Evolutionary conservation across 2,797 vertebrate genomes (phyloP), one percentile per base, ranked within the genome.

Genomic region (Lutjanus argentimaculatus): DNA sequence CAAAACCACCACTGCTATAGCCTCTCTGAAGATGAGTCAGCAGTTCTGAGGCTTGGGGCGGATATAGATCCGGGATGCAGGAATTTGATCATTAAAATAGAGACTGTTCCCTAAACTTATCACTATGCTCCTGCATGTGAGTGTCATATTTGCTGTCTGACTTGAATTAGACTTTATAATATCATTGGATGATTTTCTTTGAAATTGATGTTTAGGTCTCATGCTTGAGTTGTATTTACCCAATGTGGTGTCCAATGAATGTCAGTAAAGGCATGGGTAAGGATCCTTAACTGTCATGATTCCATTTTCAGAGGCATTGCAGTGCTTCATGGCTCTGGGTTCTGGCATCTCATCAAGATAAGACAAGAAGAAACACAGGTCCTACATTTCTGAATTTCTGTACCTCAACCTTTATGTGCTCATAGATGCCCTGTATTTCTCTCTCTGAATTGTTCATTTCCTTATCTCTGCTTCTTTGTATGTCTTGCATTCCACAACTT

Each of bases 71-170:
- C 61, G 22, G 58, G 30, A 69, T 75, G 68, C 16, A 0, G 82
- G 77, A 84, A 72, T 85, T 68, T 58, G 72, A 80, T 73, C 13
- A 61, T 84, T 85, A 79, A 85, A 75, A 77, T 72, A 58, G 21
- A 48, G 21, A 48, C 55, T 1, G 19, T 69, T 19, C 30, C 67
- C 53, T 42, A 22, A 57, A 59, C 61, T 25, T 75, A 59, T 77
- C 53, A 51, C 49, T 19, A 11, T 72, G 30, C 42, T 52, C n/a
- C 55, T 77, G 56, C 59, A 14, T 79, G 62, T 59, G 59, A 76
- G 49, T 49, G 12, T 80, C 67, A 57, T 66, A 61, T 85, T 67
- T 85, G 57, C 16, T 66, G 51, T 86, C 76, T 86, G 73, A 83
- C 67, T 83, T 79, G 40, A 79, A 75, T 74, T 69, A 70, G 8